Conservation (phyloP, 2,888 invertebrate genomes). For the Dorcus parallelipipedus region DNA sequence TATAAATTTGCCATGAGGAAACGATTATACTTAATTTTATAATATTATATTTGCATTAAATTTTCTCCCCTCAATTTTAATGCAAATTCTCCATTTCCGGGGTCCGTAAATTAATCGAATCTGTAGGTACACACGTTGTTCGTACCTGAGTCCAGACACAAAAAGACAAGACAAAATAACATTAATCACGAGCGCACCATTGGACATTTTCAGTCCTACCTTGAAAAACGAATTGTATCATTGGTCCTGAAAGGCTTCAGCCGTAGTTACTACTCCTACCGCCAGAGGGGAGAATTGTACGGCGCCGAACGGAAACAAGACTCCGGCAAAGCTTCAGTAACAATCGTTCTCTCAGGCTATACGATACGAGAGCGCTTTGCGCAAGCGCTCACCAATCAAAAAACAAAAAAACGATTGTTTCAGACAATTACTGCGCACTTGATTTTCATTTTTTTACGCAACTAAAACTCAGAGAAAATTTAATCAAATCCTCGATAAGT, state of each 20-base stretch:
- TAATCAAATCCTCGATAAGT: too few species aligned
- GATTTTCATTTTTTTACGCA: too few species aligned
- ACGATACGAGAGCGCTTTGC: slow-evolving; percentile 18
- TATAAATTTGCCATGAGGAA: too few species aligned
- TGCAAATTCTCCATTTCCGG: too few species aligned
- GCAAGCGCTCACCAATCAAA: slow-evolving; percentile 7
- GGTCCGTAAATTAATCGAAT: too few species aligned
- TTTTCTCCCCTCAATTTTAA: too few species aligned
- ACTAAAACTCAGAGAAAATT: too few species aligned
- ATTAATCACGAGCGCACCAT: slow-evolving; percentile 21
- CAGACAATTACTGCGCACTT: too few species aligned
- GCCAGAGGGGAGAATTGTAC: slow-evolving; percentile 27
- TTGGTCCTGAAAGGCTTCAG: slow-evolving; percentile 26
- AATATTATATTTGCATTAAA: too few species aligned
- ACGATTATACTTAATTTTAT: too few species aligned
- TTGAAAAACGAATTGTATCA: slow-evolving; percentile 28
- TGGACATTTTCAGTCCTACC: slow-evolving; percentile 29
- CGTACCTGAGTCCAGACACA: slow-evolving; percentile 3
- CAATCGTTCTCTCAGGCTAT: slow-evolving; percentile 17
- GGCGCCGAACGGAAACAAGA: slow-evolving; percentile 16
- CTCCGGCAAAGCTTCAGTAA: slow-evolving; percentile 20
- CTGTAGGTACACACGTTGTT: too few species aligned
- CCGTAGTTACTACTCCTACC: slow-evolving; percentile 23
- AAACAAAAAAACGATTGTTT: too few species aligned
- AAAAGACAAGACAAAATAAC: slow-evolving; percentile 12